These are phyloP conservation scores for Netelia fuscicornis DNA, from an alignment of 2,888 invertebrate genomes.

Conservation along the genomic window DNA sequence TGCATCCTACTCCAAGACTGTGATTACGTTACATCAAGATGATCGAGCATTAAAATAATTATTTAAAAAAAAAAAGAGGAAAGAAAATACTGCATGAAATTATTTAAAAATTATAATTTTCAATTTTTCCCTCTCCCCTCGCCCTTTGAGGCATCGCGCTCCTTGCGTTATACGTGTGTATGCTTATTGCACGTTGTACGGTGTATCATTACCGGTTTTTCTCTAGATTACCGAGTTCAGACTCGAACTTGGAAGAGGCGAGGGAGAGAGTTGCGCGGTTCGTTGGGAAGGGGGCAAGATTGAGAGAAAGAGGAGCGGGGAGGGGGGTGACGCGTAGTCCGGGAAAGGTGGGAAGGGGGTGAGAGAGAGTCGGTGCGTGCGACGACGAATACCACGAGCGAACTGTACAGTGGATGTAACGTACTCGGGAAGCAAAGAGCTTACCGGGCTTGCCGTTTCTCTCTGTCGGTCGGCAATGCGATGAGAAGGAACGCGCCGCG, in stretches of 20 bases:
- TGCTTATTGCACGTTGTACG: constrained; percentile 53
- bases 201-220: constrained; percentile 55
- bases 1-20: too few species aligned
- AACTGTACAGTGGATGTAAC: background rate
- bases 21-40: background rate
- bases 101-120: constrained; percentile 2
- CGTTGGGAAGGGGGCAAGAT: too few species aligned
- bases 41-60: background rate
- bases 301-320: background rate
- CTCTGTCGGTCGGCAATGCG: constrained; percentile 40
- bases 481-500: constrained; percentile 25
- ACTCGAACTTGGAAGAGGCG: constrained; percentile 47
- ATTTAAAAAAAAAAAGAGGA: too few species aligned
- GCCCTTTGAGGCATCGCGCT: background rate
- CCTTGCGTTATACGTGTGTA: background rate
- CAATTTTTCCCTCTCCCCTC: background rate
- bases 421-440: constrained; percentile 7
- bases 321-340: background rate
- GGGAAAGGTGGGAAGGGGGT: background rate
- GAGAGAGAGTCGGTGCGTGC: constrained; percentile 58
- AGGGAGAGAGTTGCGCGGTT: background rate
- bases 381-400: constrained; percentile 33
- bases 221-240: constrained; percentile 61
- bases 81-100: too few species aligned
- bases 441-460: constrained; percentile 32